Conservation (phyloP, 2,888 invertebrate species). For the Dynastes hyllus region DNA sequence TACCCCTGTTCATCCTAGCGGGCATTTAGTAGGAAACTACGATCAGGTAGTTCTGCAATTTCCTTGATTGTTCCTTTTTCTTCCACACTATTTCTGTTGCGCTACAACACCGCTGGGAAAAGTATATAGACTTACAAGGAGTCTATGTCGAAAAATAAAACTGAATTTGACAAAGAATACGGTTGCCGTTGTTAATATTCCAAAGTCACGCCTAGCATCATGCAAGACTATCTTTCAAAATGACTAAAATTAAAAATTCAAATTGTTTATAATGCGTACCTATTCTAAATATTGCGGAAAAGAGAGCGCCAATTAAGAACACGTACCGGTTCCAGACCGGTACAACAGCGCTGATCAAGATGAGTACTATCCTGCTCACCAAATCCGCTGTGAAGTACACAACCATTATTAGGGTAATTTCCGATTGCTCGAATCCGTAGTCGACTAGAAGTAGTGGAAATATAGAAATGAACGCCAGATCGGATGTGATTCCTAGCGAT, state of each 20-base stretch:
- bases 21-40: no score
- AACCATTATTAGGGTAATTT: conserved; percentile 81
- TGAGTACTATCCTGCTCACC: conserved; percentile 77
- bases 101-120: no score
- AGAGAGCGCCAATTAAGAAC: conserved; percentile 78
- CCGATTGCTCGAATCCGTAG: conserved; percentile 74
- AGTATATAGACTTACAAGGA: no score
- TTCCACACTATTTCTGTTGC: no score
- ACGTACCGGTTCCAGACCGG: conserved; percentile 78
- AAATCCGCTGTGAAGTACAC: conserved; percentile 82
- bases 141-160: no score
- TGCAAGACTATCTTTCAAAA: neutral
- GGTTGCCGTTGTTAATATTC: neutral
- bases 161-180: neutral
- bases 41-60: no score
- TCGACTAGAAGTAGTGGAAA: conserved; percentile 79
- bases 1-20: no score
- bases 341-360: conserved; percentile 77
- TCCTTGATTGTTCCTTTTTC: no score
- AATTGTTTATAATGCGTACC: conserved; percentile 72
- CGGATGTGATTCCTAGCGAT: conserved; percentile 80
- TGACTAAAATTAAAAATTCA: conserved; percentile 17
- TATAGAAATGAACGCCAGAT: conserved; percentile 81
- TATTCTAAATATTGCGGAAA: conserved; percentile 79
- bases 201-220: neutral